Conservation (phyloP, 2,113 vertebrate genomes). For the Clarias magur region DNA sequence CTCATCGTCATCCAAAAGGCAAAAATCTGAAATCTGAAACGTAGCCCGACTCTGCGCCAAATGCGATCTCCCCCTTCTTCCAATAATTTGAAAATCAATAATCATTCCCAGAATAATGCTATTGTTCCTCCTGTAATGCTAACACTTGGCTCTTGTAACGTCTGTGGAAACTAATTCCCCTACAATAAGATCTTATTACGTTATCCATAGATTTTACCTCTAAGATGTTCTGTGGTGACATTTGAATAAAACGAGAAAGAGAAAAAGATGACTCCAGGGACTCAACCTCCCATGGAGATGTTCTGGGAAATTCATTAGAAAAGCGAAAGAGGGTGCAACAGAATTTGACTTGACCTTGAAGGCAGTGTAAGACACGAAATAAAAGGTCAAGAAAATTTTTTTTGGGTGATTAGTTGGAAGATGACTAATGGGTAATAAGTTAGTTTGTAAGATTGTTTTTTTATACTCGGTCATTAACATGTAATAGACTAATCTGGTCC, state of each 20-base stretch:
- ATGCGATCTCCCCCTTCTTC: slow-evolving; percentile 37
- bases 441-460: slow-evolving; percentile 1
- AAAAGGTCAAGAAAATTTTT: slow-evolving; percentile 5
- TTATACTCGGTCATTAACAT: neutral
- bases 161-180: neutral
- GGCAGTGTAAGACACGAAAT: slow-evolving; percentile 61
- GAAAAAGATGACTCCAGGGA: slow-evolving; percentile 35
- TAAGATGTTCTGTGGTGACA: slow-evolving; percentile 6
- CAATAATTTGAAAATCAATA: slow-evolving; percentile 50
- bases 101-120: slow-evolving; percentile 42
- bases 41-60: slow-evolving; percentile 26
- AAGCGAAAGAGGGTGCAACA: slow-evolving; percentile 77
- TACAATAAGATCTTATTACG: slow-evolving; percentile 2
- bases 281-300: slow-evolving; percentile 22
- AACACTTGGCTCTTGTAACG: neutral
- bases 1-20: slow-evolving; percentile 33
- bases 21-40: slow-evolving; percentile 47
- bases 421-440: neutral
- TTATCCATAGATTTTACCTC: slow-evolving; percentile 10
- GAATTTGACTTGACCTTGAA: slow-evolving; percentile 88
- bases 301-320: slow-evolving; percentile 67
- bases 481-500: neutral
- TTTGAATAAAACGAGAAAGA: slow-evolving; percentile 19
- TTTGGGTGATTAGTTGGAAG: neutral
- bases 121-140: neutral